phyloP scores from a whole-genome alignment of 2,888 invertebrate species.

The Buathra laborator region DNA sequence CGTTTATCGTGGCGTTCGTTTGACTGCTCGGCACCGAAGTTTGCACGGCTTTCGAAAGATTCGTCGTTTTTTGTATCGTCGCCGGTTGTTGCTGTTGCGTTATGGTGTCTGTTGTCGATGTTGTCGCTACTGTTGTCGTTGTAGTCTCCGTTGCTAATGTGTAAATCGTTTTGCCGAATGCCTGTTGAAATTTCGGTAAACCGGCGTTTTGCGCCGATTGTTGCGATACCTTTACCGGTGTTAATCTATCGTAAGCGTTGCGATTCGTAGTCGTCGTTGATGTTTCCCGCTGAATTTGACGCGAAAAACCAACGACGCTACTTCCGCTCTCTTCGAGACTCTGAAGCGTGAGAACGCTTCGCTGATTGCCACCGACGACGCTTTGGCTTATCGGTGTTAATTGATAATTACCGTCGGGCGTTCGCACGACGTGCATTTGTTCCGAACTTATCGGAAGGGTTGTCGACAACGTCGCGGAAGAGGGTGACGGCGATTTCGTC shows the following conservation, averaged over 20 bases:
- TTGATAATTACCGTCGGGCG: slow-evolving; percentile 82
- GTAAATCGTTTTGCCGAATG: slow-evolving; percentile 91
- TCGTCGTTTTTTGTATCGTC: slow-evolving; percentile 76
- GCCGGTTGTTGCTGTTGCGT: slow-evolving; percentile 75
- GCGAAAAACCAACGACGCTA: slow-evolving; percentile 72
- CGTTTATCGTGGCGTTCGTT: slow-evolving; percentile 75
- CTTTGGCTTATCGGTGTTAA: slow-evolving; percentile 80
- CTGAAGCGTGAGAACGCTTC: slow-evolving; percentile 79
- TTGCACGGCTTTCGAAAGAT: slow-evolving; percentile 84
- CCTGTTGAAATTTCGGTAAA: slow-evolving; percentile 92
- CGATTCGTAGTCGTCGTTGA: slow-evolving; percentile 67
- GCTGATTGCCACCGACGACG: slow-evolving; percentile 73
- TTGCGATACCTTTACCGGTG: slow-evolving; percentile 70
- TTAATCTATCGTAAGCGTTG: slow-evolving; percentile 77
- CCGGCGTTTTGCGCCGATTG: slow-evolving; percentile 80
- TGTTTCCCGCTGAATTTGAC: slow-evolving; percentile 77
- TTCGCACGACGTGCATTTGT: slow-evolving; percentile 81
- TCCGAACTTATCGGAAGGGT: slow-evolving; percentile 78
- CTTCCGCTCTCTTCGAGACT: slow-evolving; percentile 78
- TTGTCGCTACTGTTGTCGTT: slow-evolving; percentile 71
- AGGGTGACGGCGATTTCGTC: slow-evolving; percentile 80
- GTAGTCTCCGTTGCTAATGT: slow-evolving; percentile 70
- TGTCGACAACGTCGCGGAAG: slow-evolving; percentile 72
- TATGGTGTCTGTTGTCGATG: slow-evolving; percentile 72
- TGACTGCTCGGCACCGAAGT: slow-evolving; percentile 80